phyloP scores from a whole-genome alignment of 2,113 vertebrate genomes.

The Sminthopsis crassicaudata region DNA sequence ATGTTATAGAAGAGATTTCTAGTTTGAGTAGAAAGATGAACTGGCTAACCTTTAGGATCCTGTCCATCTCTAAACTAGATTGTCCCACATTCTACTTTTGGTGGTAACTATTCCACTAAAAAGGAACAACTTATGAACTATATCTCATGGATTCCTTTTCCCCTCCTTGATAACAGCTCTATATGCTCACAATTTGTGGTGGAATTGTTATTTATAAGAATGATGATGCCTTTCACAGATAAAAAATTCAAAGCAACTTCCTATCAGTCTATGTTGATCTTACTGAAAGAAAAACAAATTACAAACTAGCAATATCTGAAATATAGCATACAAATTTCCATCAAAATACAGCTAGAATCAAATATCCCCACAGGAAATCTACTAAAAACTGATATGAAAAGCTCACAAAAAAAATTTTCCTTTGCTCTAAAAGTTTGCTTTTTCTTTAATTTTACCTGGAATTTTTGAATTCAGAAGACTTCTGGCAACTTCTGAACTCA shows the following conservation, averaged over 20 bases:
- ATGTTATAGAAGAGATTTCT: too few relatives aligned
- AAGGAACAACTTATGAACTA: neutral
- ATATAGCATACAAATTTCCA: neutral
- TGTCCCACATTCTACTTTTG: neutral
- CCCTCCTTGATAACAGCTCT: neutral
- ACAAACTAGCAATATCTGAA: neutral
- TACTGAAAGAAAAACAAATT: neutral
- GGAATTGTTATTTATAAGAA: neutral
- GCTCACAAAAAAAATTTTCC: neutral
- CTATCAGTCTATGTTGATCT: neutral
- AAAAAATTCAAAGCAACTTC: neutral
- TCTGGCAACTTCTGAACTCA: constrained; percentile 66
- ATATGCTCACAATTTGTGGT: neutral
- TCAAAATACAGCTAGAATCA: neutral
- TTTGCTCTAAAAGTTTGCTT: neutral
- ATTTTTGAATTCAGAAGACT: constrained; percentile 49
- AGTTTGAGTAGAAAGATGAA: too few relatives aligned
- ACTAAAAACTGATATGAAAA: neutral
- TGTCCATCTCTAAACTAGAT: neutral
- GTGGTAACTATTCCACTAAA: neutral
- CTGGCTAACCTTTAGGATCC: neutral
- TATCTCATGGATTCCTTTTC: neutral
- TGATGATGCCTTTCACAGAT: neutral
- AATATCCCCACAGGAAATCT: neutral
- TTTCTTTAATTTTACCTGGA: constrained; percentile 65